Evolutionary conservation across 2,797 vertebrate species (phyloP).

Genomic region (Rhadinocentrus ornatus): DNA sequence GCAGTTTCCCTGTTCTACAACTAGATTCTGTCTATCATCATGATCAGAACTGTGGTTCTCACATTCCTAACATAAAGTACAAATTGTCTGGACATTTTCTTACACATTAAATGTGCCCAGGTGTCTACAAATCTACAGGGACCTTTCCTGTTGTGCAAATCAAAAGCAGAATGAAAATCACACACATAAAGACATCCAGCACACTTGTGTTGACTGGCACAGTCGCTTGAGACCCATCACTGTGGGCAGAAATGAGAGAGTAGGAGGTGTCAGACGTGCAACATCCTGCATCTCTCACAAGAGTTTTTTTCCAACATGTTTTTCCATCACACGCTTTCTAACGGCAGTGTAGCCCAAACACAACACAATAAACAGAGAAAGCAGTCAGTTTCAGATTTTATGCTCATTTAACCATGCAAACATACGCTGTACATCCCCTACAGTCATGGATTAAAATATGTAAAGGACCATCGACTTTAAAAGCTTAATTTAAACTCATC

Average conservation of each 20-base stretch:
- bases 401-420: neutral
- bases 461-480: slow-evolving; percentile 39
- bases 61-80: neutral
- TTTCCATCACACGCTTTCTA: neutral
- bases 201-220: slow-evolving; percentile 32
- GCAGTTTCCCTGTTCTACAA: neutral
- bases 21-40: neutral
- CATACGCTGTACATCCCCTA: neutral
- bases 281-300: slow-evolving; percentile 22
- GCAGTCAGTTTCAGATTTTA: slow-evolving; percentile 2
- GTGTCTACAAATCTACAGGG: neutral
- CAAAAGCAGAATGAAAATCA: neutral
- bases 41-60: no score
- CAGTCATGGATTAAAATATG: slow-evolving; percentile 8
- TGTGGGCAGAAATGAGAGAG: slow-evolving; percentile 37
- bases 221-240: slow-evolving; percentile 22
- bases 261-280: slow-evolving; percentile 50
- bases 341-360: slow-evolving; percentile 16
- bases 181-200: neutral
- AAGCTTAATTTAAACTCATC: slow-evolving; percentile 35
- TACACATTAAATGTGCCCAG: neutral
- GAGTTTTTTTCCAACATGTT: slow-evolving; percentile 26
- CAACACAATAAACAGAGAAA: slow-evolving; percentile 6
- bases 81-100: neutral
- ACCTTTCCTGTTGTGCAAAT: neutral